These are phyloP conservation scores for Malurus cyaneus DNA, from an alignment of 2,113 vertebrate genomes.

Conservation along the genomic window DNA sequence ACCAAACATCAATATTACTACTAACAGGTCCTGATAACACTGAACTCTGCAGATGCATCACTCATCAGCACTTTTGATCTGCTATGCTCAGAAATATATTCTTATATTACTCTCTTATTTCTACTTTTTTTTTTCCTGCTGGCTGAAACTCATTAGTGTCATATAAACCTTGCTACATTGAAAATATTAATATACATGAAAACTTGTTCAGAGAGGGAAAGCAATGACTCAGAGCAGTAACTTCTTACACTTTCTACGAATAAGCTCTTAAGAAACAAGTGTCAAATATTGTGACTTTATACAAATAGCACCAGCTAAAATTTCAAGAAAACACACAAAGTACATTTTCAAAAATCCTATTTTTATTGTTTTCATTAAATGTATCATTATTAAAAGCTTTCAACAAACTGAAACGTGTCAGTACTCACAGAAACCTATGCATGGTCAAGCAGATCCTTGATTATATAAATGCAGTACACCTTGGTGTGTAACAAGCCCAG, in stretches of 20 bases:
- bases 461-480: not conserved
- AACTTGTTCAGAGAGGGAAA: not conserved
- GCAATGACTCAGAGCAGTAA: not conserved
- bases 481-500: not conserved
- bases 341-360: not conserved
- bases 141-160: not conserved
- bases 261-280: not conserved
- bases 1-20: not conserved
- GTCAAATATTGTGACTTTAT: not conserved
- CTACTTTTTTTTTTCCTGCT: not conserved
- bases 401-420: not conserved
- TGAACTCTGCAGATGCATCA: not conserved
- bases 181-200: not conserved
- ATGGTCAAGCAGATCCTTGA: not conserved
- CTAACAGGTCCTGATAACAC: not conserved
- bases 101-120: not conserved
- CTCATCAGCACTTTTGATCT: not conserved
- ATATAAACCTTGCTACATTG: not conserved
- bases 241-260: not conserved
- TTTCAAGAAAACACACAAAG: not conserved
- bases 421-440: not conserved
- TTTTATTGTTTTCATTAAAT: conserved; percentile 52
- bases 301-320: not conserved
- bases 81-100: not conserved
- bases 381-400: not conserved